Evolutionary conservation across 2,113 vertebrate species (phyloP).

Genomic region (Rhea americana): DNA sequence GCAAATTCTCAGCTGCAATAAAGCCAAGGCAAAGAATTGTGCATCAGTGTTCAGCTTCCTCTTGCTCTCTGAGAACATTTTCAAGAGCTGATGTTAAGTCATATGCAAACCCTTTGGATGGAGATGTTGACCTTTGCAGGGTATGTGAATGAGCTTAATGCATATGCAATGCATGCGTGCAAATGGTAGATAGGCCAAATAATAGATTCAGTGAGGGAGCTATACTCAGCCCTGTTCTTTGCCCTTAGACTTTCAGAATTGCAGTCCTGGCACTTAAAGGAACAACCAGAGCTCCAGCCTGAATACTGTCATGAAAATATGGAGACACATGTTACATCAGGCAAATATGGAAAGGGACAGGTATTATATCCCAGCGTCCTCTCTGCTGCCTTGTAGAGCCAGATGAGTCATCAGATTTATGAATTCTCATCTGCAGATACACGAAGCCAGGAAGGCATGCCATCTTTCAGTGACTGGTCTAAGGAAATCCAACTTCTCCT

Average conservation of each 20-base stretch:
- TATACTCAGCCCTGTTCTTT: background rate
- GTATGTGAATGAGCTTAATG: background rate
- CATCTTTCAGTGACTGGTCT: background rate
- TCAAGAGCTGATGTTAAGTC: background rate
- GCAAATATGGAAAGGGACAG: background rate
- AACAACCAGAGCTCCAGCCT: background rate
- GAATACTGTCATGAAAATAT: background rate
- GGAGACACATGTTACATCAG: background rate
- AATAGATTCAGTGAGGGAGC: background rate
- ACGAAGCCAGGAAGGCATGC: background rate
- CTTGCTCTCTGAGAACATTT: background rate
- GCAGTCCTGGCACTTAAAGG: background rate
- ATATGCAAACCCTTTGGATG: background rate
- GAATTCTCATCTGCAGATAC: background rate
- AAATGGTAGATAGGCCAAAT: rapidly evolving
- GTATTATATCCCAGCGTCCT: background rate
- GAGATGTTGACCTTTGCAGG: rapidly evolving
- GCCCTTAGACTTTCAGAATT: background rate
- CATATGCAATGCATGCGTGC: rapidly evolving
- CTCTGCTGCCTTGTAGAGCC: background rate
- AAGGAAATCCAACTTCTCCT: background rate
- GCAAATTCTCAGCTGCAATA: background rate
- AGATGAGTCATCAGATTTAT: rapidly evolving
- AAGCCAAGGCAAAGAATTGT: background rate
- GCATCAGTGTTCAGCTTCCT: background rate